A percentile compares a stretch with the other conserved stretches of the same genome.
phyloP scores from a whole-genome alignment of 2,113 vertebrate species.

The Hydrochoerus hydrochaeris region DNA sequence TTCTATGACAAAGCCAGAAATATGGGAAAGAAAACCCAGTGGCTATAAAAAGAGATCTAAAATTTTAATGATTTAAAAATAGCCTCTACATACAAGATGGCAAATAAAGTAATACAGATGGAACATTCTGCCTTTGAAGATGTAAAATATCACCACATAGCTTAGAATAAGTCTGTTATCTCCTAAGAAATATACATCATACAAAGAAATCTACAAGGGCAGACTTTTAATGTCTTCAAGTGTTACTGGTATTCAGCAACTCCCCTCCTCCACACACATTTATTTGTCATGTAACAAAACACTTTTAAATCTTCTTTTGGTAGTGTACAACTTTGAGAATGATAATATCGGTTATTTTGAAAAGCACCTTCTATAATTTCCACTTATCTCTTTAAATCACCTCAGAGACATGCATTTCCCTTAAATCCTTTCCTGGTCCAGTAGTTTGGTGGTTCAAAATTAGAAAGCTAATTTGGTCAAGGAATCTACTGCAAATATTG shows the following conservation, averaged over 20 bases:
- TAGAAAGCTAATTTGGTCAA: conserved; percentile 57
- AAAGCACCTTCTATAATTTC: background rate
- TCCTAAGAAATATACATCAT: conserved; percentile 57
- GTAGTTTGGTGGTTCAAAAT: background rate
- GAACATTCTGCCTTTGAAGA: conserved; percentile 71
- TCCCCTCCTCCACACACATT: background rate
- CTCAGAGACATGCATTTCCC: background rate
- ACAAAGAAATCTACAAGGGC: conserved; percentile 50
- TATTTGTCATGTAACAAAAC: background rate
- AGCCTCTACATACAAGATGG: conserved; percentile 77
- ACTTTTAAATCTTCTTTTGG: conserved; percentile 12
- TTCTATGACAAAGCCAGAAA: conserved; percentile 50
- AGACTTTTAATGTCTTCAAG: background rate
- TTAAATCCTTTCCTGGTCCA: conserved; percentile 36
- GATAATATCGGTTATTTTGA: background rate
- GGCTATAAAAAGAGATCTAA: conserved; percentile 66
- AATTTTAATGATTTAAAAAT: conserved; percentile 80
- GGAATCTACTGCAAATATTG: background rate
- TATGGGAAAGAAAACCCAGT: conserved; percentile 63
- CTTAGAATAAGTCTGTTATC: conserved; percentile 59
- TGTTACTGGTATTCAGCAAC: conserved; percentile 34
- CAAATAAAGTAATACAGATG: conserved; percentile 66
- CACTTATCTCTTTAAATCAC: background rate
- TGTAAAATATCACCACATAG: conserved; percentile 48
- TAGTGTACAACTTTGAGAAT: background rate